Percentiles rank a stretch among this genome's conserved stretches.
Conservation (phyloP, 2,113 vertebrate species). For the Salminus brasiliensis region DNA sequence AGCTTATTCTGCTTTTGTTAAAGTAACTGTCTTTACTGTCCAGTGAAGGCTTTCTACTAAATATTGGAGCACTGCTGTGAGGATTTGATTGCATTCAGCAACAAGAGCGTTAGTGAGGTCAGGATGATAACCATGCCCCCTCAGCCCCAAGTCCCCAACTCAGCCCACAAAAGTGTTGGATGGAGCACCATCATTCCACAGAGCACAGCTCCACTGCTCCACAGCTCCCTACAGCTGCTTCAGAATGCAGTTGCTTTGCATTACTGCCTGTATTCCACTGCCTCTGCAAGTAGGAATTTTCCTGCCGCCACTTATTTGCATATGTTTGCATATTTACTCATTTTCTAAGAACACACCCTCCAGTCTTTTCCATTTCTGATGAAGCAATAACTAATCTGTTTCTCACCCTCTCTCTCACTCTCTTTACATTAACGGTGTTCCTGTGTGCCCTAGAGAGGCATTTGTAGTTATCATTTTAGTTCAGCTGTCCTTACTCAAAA, state of each 20-base stretch:
- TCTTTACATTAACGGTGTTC: neutral
- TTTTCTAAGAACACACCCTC: slow-evolving; percentile 7
- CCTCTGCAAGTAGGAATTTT: slow-evolving; percentile 3
- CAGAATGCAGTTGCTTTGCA: neutral
- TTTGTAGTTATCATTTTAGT: neutral
- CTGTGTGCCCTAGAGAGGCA: neutral
- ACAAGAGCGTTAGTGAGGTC: no score
- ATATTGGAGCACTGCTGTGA: no score
- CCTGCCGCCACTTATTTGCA: neutral
- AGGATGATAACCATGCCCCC: no score
- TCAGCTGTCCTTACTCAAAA: neutral
- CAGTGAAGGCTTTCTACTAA: no score
- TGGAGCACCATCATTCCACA: no score
- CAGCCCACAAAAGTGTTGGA: no score
- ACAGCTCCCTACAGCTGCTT: no score
- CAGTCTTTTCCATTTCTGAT: neutral
- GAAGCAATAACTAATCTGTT: neutral
- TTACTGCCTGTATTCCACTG: neutral
- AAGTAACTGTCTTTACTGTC: no score
- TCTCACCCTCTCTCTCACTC: neutral
- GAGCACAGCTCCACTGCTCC: no score
- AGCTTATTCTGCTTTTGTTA: no score
- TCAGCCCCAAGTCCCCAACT: no score
- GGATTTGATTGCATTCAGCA: no score
- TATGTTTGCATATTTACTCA: slow-evolving; percentile 15